phyloP scores from a whole-genome alignment of 2,113 vertebrate genomes.

The Pica pica region DNA sequence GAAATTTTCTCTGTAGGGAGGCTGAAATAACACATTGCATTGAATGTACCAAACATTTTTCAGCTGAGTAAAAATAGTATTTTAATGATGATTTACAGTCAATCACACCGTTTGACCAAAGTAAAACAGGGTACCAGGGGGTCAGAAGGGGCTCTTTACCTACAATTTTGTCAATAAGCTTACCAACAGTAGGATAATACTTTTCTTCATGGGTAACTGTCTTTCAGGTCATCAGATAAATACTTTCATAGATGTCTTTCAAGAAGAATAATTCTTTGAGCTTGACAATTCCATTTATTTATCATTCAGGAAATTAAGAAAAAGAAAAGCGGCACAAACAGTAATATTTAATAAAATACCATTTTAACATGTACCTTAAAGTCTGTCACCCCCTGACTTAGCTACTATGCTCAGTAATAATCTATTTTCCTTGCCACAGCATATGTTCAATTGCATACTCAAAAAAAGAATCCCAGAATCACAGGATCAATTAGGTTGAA shows the following conservation, averaged over 20 bases:
- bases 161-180: background rate
- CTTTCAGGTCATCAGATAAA: background rate
- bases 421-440: background rate
- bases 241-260: background rate
- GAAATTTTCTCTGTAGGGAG: background rate
- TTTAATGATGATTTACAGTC: background rate
- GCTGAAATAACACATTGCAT: background rate
- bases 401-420: background rate
- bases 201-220: background rate
- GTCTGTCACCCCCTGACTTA: background rate
- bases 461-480: background rate
- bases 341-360: background rate
- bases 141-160: background rate
- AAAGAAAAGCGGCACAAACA: background rate
- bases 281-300: background rate
- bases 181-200: background rate
- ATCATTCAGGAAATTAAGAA: background rate
- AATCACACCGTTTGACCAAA: background rate
- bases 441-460: background rate
- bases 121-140: background rate
- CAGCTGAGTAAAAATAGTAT: background rate
- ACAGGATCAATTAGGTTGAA: background rate
- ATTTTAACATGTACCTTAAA: background rate
- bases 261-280: background rate
- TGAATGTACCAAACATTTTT: background rate